Conservation (phyloP, 2,888 invertebrate genomes). For the Piscicola geometra region DNA sequence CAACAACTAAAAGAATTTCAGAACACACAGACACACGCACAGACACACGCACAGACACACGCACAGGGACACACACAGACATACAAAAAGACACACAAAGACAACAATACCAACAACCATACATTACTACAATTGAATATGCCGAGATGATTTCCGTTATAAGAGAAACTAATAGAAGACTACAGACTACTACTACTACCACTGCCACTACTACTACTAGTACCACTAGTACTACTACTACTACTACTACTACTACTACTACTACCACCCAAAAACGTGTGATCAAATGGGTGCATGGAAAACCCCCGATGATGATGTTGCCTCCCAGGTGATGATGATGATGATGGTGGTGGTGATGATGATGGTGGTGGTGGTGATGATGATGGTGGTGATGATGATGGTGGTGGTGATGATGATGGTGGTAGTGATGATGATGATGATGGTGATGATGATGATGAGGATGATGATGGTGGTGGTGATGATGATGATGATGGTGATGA, state of each 20-base stretch:
- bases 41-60: neutral
- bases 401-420: neutral
- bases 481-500: neutral
- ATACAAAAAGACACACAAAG: neutral
- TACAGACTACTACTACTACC: neutral
- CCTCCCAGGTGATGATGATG: conserved; percentile 24
- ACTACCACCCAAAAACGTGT: no score
- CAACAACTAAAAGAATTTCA: neutral
- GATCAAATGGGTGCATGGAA: conserved; percentile 17
- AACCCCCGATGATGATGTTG: conserved; percentile 25
- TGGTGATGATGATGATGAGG: neutral
- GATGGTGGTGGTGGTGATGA: neutral
- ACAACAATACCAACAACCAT: neutral
- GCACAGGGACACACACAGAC: neutral
- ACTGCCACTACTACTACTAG: no score
- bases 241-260: no score
- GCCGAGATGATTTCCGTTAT: conserved; percentile 30
- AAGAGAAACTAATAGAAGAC: neutral
- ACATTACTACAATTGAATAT: conserved; percentile 20
- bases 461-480: neutral
- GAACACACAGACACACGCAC: neutral
- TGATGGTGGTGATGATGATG: neutral
- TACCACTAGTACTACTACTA: no score
- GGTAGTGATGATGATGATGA: neutral
- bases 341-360: neutral